These are phyloP conservation scores for Gallinago stenura DNA, from an alignment of 2,797 vertebrate genomes.

Conservation along the genomic window DNA sequence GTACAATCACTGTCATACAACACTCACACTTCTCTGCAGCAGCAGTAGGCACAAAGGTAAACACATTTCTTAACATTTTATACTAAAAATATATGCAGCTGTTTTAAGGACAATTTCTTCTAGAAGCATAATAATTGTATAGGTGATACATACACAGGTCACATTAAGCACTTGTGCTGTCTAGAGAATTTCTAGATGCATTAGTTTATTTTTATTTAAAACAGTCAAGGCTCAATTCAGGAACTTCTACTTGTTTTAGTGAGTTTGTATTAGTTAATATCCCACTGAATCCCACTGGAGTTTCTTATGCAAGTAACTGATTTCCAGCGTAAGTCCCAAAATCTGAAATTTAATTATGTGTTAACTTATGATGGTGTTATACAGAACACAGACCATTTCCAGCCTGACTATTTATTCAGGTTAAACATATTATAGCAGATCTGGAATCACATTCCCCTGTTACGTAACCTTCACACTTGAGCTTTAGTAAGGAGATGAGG, in stretches of 20 bases:
- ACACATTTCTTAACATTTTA: background rate
- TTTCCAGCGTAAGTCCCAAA: constrained; percentile 14
- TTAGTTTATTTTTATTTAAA: background rate
- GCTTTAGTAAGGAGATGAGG: background rate
- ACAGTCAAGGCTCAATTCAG: background rate
- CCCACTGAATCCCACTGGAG: background rate
- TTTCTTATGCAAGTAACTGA: background rate
- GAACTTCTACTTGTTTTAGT: background rate
- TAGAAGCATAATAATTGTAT: background rate
- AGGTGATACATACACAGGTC: background rate
- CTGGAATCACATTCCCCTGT: background rate
- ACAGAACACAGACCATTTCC: background rate
- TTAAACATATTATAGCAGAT: constrained; percentile 3
- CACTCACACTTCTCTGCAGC: background rate
- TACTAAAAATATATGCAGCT: background rate
- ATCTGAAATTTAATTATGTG: background rate
- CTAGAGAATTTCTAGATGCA: background rate
- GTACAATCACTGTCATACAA: rapidly evolving
- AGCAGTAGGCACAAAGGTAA: background rate
- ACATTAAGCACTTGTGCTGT: background rate
- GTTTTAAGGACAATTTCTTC: background rate
- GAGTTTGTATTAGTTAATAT: background rate
- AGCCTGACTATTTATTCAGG: background rate
- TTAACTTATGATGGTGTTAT: background rate
- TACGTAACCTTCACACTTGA: constrained; percentile 1